Evolutionary conservation across 2,888 invertebrate genomes (phyloP).

Genomic region (Ophonus ardosiacus): DNA sequence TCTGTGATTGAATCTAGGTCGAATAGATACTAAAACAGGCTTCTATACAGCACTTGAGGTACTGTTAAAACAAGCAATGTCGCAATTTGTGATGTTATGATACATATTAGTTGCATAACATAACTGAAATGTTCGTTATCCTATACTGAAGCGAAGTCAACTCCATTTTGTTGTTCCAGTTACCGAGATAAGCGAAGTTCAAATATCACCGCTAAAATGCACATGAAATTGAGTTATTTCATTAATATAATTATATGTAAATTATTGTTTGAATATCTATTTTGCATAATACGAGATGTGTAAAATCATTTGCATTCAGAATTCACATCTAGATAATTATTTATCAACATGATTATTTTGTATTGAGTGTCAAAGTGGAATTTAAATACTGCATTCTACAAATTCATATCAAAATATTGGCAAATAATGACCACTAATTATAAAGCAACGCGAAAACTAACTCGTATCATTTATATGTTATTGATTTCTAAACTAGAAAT

Average conservation of each 20-base stretch:
- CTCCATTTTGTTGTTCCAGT: not conserved
- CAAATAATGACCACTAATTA: slow-evolving; percentile 14
- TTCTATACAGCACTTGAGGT: too few relatives aligned
- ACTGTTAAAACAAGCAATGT: not conserved
- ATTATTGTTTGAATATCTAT: slow-evolving; percentile 34
- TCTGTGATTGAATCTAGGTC: too few relatives aligned
- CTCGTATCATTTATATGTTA: not conserved
- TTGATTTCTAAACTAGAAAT: not conserved
- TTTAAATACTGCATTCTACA: slow-evolving; percentile 3
- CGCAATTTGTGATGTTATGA: not conserved
- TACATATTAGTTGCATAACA: not conserved
- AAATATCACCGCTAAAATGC: slow-evolving; percentile 17
- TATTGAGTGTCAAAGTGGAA: slow-evolving; percentile 25
- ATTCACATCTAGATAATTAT: slow-evolving; percentile 25
- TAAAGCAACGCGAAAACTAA: not conserved
- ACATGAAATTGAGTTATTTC: slow-evolving; percentile 15
- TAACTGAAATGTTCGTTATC: not conserved
- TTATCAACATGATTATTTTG: slow-evolving; percentile 9
- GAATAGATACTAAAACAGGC: too few relatives aligned
- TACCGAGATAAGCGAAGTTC: not conserved
- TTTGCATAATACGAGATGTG: slow-evolving; percentile 35
- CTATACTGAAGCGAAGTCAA: not conserved
- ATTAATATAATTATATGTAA: slow-evolving; percentile 21
- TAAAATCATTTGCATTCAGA: slow-evolving; percentile 38
- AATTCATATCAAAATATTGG: slow-evolving; percentile 9